These are phyloP conservation scores for Leptura quadrifasciata DNA, from an alignment of 2,888 invertebrate genomes.

Conservation along the genomic window DNA sequence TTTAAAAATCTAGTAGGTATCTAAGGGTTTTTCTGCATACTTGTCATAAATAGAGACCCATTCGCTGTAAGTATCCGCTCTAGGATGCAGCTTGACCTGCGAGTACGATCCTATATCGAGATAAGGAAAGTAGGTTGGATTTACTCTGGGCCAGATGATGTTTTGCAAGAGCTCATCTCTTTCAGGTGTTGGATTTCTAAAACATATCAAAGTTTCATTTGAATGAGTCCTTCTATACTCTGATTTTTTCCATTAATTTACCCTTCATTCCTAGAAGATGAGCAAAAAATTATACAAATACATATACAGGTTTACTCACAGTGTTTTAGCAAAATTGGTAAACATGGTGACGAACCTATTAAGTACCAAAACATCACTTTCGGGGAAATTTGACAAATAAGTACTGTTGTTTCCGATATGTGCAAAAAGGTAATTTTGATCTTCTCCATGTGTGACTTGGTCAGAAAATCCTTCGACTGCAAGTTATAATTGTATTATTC, in stretches of 20 bases:
- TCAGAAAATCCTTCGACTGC: no score
- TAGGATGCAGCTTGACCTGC: constrained; percentile 48
- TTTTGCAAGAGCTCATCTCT: constrained; percentile 41
- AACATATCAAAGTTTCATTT: background rate
- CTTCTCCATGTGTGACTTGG: no score
- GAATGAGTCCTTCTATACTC: no score
- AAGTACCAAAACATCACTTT: background rate
- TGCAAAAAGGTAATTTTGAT: no score
- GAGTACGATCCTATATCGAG: constrained; percentile 52
- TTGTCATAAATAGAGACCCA: constrained; percentile 44
- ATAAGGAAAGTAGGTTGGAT: constrained; percentile 48
- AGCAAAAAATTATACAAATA: no score
- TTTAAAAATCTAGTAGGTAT: constrained; percentile 43
- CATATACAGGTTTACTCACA: background rate
- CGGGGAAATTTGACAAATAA: constrained; percentile 6
- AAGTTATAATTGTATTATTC: no score
- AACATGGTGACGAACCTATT: constrained; percentile 9
- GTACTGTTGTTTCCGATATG: no score
- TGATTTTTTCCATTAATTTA: no score
- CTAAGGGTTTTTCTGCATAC: constrained; percentile 47
- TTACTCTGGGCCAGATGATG: constrained; percentile 50
- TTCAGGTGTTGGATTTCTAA: background rate
- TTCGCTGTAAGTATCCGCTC: constrained; percentile 38
- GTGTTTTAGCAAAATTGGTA: background rate
- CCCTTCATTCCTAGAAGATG: no score